Evolutionary conservation across 2,888 invertebrate species (phyloP), one percentile per base, ranked within the genome.

Genomic region (Apodemia zela): DNA sequence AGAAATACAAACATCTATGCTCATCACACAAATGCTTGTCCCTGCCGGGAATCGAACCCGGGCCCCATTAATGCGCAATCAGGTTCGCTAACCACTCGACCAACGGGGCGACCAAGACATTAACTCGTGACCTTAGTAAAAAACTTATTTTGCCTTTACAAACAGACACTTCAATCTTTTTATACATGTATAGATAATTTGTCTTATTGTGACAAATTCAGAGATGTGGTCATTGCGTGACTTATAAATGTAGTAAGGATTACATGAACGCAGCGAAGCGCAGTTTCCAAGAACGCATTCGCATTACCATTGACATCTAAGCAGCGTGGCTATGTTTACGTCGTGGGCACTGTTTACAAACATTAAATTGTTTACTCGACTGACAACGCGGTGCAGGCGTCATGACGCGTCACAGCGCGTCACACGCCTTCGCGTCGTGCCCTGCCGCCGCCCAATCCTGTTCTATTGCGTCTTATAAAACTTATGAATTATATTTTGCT

Each of bases 291-390:
- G 67, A 69, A 68, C 64, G 61, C 65, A 38, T 13, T 75, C 67
- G 75, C 61, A 45, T 62, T 65, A 66, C 78, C 81, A 82, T 82
- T 82, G 83, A 84, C 82, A 83, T 79, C 77, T 78, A 79, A 80
- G 77, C 84, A 81, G 74, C 84, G 81, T 84, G 85, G 80, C 73
- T 68, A 71, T 87, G 85, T 89, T 89, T 89, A 88, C 86, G 82
- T 80, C 77, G 71, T 74, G 76, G 75, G 45, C 45, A 76, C 73
- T 89, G 88, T 89, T 90, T 90, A 87, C 87, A 86, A 90, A 90
- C 88, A 90, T 76, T 80, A 79, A 80, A 82, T 83, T 87, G 85
- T 89, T 85, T 85, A 87, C 85, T 78, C 76, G 49, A 67, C 42
- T 42, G 42, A 42, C 42, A 42, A 42, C 45, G 66, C 80, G 82